A percentile compares a stretch with the other conserved stretches of the same genome.
phyloP scores from a whole-genome alignment of 2,888 invertebrate species.

The Patella depressa region DNA sequence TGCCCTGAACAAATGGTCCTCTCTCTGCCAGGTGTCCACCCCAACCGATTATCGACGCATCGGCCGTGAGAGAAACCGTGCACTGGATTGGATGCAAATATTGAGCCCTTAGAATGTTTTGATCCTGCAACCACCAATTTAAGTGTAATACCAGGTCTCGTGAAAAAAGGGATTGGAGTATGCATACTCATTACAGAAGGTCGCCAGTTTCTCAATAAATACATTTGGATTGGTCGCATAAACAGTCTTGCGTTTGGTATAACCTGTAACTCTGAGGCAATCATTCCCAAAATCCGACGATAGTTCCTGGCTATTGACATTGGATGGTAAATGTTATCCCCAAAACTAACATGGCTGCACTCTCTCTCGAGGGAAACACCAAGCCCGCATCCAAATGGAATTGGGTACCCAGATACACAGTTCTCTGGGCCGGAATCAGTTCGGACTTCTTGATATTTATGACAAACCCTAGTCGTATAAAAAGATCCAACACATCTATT shows the following conservation, averaged over 20 bases:
- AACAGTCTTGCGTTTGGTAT: slow-evolving; percentile 9
- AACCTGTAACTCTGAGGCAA: slow-evolving; percentile 1
- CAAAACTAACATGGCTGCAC: background rate
- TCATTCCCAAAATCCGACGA: background rate
- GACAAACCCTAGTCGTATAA: slow-evolving; percentile 28
- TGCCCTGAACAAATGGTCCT: background rate
- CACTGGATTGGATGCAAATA: background rate
- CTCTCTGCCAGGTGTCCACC: background rate
- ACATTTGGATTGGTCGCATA: no score
- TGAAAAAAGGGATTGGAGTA: background rate
- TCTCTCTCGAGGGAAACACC: background rate
- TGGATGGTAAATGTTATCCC: background rate
- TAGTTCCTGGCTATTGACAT: slow-evolving; percentile 21
- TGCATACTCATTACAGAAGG: no score
- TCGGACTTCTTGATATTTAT: slow-evolving; percentile 33
- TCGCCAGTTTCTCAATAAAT: no score
- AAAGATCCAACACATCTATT: no score
- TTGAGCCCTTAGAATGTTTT: background rate
- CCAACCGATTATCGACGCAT: slow-evolving; percentile 1
- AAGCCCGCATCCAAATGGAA: slow-evolving; percentile 24
- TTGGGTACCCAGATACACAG: slow-evolving; percentile 25
- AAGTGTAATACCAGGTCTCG: background rate
- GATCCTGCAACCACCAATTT: background rate
- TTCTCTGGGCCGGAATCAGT: slow-evolving; percentile 23
- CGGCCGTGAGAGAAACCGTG: slow-evolving; percentile 18